Evolutionary conservation across 1,140 invertebrate genomes (phyloP), one percentile per base, ranked within the genome.

Genomic region (Drosophila varians): DNA sequence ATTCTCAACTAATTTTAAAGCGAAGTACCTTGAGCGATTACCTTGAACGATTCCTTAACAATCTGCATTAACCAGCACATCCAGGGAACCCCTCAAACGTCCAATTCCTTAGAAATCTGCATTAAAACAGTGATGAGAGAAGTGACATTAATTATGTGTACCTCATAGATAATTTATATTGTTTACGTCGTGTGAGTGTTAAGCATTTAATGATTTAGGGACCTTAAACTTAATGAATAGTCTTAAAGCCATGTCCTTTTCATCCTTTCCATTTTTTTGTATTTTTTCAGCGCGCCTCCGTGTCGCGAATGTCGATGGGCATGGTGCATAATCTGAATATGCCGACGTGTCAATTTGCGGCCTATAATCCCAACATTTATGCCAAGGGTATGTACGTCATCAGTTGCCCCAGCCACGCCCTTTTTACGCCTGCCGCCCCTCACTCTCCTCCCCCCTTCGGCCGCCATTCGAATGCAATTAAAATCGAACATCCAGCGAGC

Each of bases 291-390:
- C 82, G 90, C 43, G 25, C 90, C 34, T 91, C 90, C 12, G 77
- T 91, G 18, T 91, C 90, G 16, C 79, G 90, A 16, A 91, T 91
- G 90, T 91, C 90, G 58, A 91, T 91, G 90, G 90, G 90, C 12
- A 83, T 90, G 77, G 79, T 89, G 21, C 79, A 90, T 51, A 74
- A 90, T 54, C 69, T 91, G 47, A 90, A 91, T 78, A 90, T 90
- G 84, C 87, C 88, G 78, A 73, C 90, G 72, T 90, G 80, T 91
- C 87, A 91, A 80, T 91, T 90, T 76, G 68, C 86, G 45, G 77
- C 83, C 49, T 90, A 90, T 82, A 90, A 89, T 82, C 89, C 89
- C 21, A 90, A 77, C 45, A 71, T 90, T 28, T 88, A 90, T 76
- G 68, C 89, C 25, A 90, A 90, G 87, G 89, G 89, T 90, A 90